Evolutionary conservation across 2,888 invertebrate species (phyloP), one percentile per base, ranked within the genome.

Genomic region (Augochlorella aurata): DNA sequence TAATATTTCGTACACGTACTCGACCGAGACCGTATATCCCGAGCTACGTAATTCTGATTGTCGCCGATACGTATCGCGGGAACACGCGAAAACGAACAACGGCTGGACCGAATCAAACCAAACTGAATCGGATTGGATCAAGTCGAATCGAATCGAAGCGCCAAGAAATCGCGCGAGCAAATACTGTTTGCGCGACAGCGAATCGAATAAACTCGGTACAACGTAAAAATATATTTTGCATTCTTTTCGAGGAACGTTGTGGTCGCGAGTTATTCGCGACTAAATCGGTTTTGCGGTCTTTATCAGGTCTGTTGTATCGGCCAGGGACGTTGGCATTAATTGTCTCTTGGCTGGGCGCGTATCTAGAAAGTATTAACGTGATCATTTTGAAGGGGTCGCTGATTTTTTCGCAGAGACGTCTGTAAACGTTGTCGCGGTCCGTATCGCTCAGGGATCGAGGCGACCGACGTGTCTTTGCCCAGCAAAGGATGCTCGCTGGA

Each of bases 151-250:
- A 38, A 38, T 38, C 38, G 38, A 2, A 38, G 58, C 24, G 58
- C 14, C 58, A 58, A 24, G 14, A 58, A 24, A 24, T 58, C 24
- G 21, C 24, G 58, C n/a, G 58, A 24, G 58, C 24, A 58, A 24
- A 58, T 58, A 58, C 24, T 16, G 58, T 24, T 29, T 7, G 58
- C 58, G 24, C 24, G 8, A 24, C 24, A 58, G 24, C 58, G 58
- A 29, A 24, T 58, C 58, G 58, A 58, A 16, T 58, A 24, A 38
- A 29, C 24, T 58, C 58, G 24, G 50, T 47, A 58, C 44, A 65
- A n/a, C 38, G 44, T 63, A 80, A 81, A 81, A 75, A 81, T 71
- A 81, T 79, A 74, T 79, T 52, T 80, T 10, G 47, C 68, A 52
- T 38, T 79, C 38, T 69, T 38, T 29, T 38, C 58, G 21, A 66